phyloP scores from a whole-genome alignment of 2,113 vertebrate species.

The Amia ocellicauda region DNA sequence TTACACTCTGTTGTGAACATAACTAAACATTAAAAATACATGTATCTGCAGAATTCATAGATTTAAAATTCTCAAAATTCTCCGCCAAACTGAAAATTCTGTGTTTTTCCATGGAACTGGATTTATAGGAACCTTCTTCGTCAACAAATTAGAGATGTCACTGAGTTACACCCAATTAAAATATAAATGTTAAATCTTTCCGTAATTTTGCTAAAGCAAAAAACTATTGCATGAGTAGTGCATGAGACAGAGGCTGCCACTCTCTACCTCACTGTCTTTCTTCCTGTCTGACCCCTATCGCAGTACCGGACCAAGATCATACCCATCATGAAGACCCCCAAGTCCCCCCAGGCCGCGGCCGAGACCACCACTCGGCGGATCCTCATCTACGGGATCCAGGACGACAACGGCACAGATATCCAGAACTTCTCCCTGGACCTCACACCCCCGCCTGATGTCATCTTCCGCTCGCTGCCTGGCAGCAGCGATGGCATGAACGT shows the following conservation, averaged over 20 bases:
- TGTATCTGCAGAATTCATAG: no score
- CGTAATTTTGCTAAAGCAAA: no score
- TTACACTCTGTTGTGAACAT: no score
- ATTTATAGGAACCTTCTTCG: no score
- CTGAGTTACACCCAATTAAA: no score
- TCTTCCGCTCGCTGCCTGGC: constrained; percentile 85
- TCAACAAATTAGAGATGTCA: no score
- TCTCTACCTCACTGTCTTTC: not conserved
- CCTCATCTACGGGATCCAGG: constrained; percentile 86
- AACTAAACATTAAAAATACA: no score
- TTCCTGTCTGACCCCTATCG: constrained; percentile 23
- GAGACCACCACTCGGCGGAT: constrained; percentile 71
- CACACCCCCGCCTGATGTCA: constrained; percentile 85
- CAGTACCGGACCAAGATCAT: constrained; percentile 91
- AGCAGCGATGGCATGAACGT: constrained; percentile 97
- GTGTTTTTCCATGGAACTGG: no score
- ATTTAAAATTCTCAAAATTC: no score
- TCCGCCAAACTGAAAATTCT: no score
- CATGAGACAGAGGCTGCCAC: not conserved
- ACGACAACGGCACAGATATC: constrained; percentile 81
- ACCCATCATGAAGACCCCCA: constrained; percentile 73
- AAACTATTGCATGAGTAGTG: no score
- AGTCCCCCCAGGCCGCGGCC: constrained; percentile 55
- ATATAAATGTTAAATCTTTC: no score
- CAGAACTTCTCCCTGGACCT: constrained; percentile 93